Conservation (phyloP, 2,113 vertebrate genomes). For the Xenopus laevis region DNA sequence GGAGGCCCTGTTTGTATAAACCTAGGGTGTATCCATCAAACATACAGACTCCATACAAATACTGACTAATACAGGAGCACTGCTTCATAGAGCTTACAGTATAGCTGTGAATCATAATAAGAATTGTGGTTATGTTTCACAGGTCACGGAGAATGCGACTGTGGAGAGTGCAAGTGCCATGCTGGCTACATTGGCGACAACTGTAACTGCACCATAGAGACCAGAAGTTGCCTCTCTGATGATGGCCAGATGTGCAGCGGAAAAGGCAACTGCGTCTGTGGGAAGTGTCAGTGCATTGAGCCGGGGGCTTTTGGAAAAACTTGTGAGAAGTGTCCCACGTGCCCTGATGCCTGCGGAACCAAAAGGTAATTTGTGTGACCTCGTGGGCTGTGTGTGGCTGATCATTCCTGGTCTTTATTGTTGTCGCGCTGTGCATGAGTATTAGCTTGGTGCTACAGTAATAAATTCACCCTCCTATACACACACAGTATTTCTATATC, state of each 20-base stretch:
- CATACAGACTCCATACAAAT: too few species aligned
- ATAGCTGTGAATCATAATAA: too few species aligned
- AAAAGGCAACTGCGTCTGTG: constrained; percentile 81
- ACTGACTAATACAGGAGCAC: too few species aligned
- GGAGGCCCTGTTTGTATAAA: too few species aligned
- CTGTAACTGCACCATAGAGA: constrained; percentile 91
- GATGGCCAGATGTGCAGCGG: constrained; percentile 88
- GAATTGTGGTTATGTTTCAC: background rate
- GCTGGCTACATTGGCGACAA: constrained; percentile 85
- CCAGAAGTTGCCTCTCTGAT: constrained; percentile 67
- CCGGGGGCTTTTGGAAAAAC: constrained; percentile 89
- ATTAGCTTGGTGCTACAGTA: too few species aligned
- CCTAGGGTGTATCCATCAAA: too few species aligned
- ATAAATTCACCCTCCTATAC: too few species aligned
- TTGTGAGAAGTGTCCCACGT: constrained; percentile 94
- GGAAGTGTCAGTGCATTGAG: constrained; percentile 83
- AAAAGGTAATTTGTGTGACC: constrained; percentile 74
- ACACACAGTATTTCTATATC: too few species aligned
- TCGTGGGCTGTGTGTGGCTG: background rate
- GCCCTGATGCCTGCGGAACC: constrained; percentile 84
- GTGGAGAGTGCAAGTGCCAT: constrained; percentile 92
- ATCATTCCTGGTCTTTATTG: background rate
- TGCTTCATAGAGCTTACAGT: too few species aligned
- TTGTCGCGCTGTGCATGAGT: too few species aligned
- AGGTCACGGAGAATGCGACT: constrained; percentile 96